A percentile compares a stretch with the other conserved stretches of the same genome.
Conservation (phyloP, 2,797 vertebrate species). For the Leptatherina wallacei region DNA sequence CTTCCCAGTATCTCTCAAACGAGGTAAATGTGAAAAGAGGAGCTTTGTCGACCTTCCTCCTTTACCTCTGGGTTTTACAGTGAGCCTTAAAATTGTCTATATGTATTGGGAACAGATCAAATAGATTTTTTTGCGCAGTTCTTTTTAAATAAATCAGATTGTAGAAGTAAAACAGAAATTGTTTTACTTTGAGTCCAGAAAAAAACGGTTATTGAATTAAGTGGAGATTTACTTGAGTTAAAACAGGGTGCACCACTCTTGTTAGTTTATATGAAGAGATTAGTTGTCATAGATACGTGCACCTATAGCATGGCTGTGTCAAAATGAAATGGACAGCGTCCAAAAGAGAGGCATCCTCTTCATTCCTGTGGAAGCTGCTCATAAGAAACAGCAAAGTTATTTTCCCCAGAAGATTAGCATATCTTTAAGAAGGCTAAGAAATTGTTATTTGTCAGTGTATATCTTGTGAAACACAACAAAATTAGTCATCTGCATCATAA, state of each 20-base stretch:
- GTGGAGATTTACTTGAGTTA: background rate
- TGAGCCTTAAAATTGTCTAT: background rate
- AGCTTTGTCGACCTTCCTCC: background rate
- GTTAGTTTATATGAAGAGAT: background rate
- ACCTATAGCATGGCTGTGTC: background rate
- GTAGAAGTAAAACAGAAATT: background rate
- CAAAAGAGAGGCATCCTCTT: background rate
- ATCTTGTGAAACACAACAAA: too few species aligned
- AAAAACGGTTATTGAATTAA: too few species aligned
- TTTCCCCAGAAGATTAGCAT: background rate
- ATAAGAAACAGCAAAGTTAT: background rate
- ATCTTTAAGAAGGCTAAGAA: background rate
- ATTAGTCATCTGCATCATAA: too few species aligned
- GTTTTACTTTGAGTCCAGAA: too few species aligned
- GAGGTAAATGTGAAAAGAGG: constrained; percentile 63
- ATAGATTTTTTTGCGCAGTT: background rate
- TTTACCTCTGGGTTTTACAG: background rate
- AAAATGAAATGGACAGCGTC: background rate
- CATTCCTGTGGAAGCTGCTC: background rate
- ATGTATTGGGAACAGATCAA: background rate
- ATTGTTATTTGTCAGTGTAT: too few species aligned
- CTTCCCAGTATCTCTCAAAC: constrained; percentile 70
- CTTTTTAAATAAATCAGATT: background rate
- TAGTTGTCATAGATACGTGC: background rate
- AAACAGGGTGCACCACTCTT: background rate